Evolutionary conservation across 1,140 invertebrate genomes (phyloP), one percentile per base, ranked within the genome.

Genomic region (Leptopilina clavipes): DNA sequence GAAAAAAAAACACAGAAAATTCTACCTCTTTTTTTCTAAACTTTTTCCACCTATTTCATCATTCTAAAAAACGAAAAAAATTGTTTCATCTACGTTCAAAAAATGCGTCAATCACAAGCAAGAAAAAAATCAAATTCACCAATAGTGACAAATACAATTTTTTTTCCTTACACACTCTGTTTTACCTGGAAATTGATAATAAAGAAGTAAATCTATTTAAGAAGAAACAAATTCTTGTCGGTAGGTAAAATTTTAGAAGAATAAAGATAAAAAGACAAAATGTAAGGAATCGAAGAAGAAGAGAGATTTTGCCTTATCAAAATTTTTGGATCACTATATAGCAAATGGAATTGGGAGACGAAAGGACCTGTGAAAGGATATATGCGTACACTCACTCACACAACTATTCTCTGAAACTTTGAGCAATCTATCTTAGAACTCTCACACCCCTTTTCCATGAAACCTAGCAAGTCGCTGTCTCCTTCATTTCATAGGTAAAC

Each of bases 291-390:
- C 2, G 11, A 65, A 22, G 59, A 6, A 65, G 1, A n/a, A n/a
- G 59, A 40, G 37, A 40, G 37, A 40, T 40, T 40, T 31, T 65
- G 59, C 59, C 25, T 65, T 65, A 65, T 65, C 59, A 65, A 65
- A 65, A 65, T 37, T 12, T 65, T 65, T 31, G 1, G 25, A 31
- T 2, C 25, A 31, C 59, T 12, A 65, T n/a, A n/a, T 65, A 65
- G 56, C 22, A 65, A 65, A 65, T 65, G 59, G 59, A 19, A 65
- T 65, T 65, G 59, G 59, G 12, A 65, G 59, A 37, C 59, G 59
- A 65, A 65, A 65, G 19, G 19, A 59, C 56, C 19, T 59, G 56
- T 59, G 19, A 25, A 59, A 59, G 59, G 59, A 37, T 65, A 37
- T 65, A 65, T 65, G 25, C 59, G 59, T 65, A 31, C 1, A 37